These are phyloP conservation scores for Drosophila paranaensis DNA, from an alignment of 2,888 invertebrate species.

Conservation along the genomic window DNA sequence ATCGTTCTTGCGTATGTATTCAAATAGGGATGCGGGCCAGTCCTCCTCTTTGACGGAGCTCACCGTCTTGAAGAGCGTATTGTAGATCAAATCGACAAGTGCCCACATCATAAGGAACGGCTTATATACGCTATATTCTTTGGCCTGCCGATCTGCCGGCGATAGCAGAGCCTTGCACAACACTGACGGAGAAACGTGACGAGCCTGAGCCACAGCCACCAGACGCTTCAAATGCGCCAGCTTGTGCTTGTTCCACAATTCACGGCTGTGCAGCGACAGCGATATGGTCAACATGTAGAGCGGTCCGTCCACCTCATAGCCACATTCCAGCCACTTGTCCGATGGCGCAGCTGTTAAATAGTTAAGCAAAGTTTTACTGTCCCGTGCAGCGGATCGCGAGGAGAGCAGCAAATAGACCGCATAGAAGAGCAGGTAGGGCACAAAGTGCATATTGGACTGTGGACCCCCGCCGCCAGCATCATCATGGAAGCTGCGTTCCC, in stretches of 20 bases:
- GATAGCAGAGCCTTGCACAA: conserved; percentile 85
- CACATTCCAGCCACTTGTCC: conserved; percentile 91
- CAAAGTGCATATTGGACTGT: conserved; percentile 98
- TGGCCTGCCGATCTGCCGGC: conserved; percentile 85
- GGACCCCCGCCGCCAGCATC: conserved; percentile 99
- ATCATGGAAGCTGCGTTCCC: conserved; percentile 98
- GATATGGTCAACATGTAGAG: conserved; percentile 94
- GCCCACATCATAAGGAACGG: conserved; percentile 94
- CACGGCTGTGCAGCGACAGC: conserved; percentile 91
- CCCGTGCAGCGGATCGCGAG: conserved; percentile 91
- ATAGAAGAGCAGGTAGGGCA: conserved; percentile 97
- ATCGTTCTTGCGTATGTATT: conserved; percentile 97
- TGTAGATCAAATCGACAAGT: conserved; percentile 93
- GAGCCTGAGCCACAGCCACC: conserved; percentile 91
- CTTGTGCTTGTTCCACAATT: conserved; percentile 91
- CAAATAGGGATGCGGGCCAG: conserved; percentile 95
- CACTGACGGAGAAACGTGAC: conserved; percentile 88
- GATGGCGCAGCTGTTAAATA: conserved; percentile 88
- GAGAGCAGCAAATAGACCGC: conserved; percentile 97
- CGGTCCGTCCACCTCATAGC: conserved; percentile 96
- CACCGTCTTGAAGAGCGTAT: conserved; percentile 93
- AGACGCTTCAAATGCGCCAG: conserved; percentile 91
- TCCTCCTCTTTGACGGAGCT: conserved; percentile 91
- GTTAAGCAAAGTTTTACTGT: conserved; percentile 90
- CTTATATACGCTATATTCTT: conserved; percentile 93